Base-by-base conservation (phyloP, 2,797 vertebrate genomes). In the Melanitta fusca region DNA sequence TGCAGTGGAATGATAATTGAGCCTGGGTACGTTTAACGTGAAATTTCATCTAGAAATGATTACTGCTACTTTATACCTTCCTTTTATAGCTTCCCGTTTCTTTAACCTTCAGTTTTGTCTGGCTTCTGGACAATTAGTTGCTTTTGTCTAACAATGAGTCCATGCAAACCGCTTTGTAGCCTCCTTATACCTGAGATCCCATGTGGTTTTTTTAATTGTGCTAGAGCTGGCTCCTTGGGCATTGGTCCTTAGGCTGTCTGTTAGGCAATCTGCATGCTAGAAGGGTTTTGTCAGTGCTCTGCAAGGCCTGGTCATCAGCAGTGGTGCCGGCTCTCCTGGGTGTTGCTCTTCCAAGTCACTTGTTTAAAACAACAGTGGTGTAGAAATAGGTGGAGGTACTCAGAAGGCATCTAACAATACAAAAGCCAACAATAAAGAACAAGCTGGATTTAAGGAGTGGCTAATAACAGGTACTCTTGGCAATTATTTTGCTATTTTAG, bases 151-250 rank as follows among this genome's bases (percentile, higher is more conserved):
- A 15, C 1, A 2, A 39, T 5, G 39, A 71, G 11, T 25, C 28
- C 0, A 0, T 38, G 24, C 1, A 10, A 58, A 0, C 17, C 53
- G 1, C 53, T 78, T 77, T 60, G 61, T 53, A 77, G 13, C 11
- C 3, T 60, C 20, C 36, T 85, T 41, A 4, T 58, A 2, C 32
- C 45, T 38, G 49, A 62, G 7, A 2, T 54, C 32, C 11, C 16
- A 0, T 8, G 2, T 11, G n/a, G 13, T 47, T 86, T 86, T 81
- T 58, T 22, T 22, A 6, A 14, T 36, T 34, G 25, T 1, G 1
- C 43, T 28, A 43, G 17, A 24, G 56, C 38, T 24, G 32, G 7
- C 13, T 53, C 6, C 30, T 25, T 64, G 25, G 43, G 9, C 7
- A 12, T 3, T 14, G 51, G 3, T 51, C 28, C 41, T 70, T 21